phyloP scores from a whole-genome alignment of 2,888 invertebrate genomes.

The Cactoblastis cactorum region DNA sequence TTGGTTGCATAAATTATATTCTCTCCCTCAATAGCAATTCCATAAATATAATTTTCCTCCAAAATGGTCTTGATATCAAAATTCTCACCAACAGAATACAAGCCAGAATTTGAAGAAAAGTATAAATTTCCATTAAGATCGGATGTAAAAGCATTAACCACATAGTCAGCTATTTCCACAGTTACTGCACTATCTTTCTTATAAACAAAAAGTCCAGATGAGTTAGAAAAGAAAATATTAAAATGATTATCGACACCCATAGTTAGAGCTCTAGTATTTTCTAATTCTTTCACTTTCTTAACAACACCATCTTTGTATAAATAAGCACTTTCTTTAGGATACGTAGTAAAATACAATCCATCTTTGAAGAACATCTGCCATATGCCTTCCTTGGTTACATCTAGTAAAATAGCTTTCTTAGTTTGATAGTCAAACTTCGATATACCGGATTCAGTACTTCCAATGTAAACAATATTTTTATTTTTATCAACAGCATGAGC shows the following conservation, averaged over 20 bases:
- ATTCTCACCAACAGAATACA: slow-evolving; percentile 27
- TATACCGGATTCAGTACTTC: slow-evolving; percentile 47
- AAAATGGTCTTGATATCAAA: slow-evolving; percentile 19
- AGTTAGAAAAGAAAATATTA: slow-evolving; percentile 35
- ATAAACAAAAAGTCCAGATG: slow-evolving; percentile 36
- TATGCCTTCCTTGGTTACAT: slow-evolving; percentile 37
- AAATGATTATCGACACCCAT: slow-evolving; percentile 33
- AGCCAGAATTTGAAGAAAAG: slow-evolving; percentile 31
- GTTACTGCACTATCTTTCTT: slow-evolving; percentile 19
- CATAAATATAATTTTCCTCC: slow-evolving; percentile 26
- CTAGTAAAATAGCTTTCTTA: slow-evolving; percentile 34
- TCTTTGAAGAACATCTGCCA: slow-evolving; percentile 63
- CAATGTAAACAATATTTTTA: slow-evolving; percentile 46
- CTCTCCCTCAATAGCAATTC: slow-evolving; percentile 33
- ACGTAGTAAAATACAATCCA: slow-evolving; percentile 51
- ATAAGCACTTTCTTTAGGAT: slow-evolving; percentile 36
- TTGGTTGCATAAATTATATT: slow-evolving; percentile 35
- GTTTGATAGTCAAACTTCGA: slow-evolving; percentile 44
- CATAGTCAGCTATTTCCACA: slow-evolving; percentile 21
- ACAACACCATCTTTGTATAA: slow-evolving; percentile 29
- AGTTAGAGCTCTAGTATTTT: slow-evolving; percentile 28
- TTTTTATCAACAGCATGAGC: slow-evolving; percentile 46
- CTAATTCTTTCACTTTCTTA: slow-evolving; percentile 27
- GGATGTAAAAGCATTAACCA: slow-evolving; percentile 30
- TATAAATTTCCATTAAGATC: slow-evolving; percentile 35